Percentiles rank a stretch among this genome's conserved stretches.
Conservation (phyloP, 2,113 vertebrate genomes). For the Capricornis sumatraensis region DNA sequence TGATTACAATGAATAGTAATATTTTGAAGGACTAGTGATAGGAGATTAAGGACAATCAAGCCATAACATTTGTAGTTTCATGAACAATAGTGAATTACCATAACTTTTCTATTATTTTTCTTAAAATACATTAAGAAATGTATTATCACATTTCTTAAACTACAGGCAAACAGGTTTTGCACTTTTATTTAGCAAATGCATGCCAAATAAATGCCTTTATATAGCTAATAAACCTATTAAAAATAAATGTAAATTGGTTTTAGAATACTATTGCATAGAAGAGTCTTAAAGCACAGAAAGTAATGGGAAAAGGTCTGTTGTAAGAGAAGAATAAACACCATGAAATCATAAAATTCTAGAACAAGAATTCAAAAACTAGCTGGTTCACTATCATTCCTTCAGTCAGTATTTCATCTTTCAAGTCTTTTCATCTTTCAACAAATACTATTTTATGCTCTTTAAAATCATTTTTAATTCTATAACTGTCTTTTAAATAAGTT, state of each 20-base stretch:
- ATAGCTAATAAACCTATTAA: neutral
- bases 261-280: neutral
- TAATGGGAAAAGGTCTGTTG: conserved; percentile 6
- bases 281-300: neutral
- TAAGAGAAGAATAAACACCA: neutral
- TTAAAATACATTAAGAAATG: neutral
- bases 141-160: conserved; percentile 19
- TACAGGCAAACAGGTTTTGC: neutral
- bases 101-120: neutral
- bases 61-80: neutral
- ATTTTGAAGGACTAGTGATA: neutral
- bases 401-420: conserved; percentile 7
- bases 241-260: neutral
- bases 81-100: neutral
- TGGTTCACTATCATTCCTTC: neutral
- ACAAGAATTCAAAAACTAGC: neutral
- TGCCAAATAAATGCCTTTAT: neutral
- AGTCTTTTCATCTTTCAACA: conserved; percentile 12
- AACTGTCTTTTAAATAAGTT: neutral
- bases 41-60: neutral
- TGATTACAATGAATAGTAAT: neutral
- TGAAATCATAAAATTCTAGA: neutral
- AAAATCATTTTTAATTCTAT: neutral
- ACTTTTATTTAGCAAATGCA: conserved; percentile 1
- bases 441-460: neutral